phyloP scores from a whole-genome alignment of 2,888 invertebrate genomes.

The Apamea epomidion region DNA sequence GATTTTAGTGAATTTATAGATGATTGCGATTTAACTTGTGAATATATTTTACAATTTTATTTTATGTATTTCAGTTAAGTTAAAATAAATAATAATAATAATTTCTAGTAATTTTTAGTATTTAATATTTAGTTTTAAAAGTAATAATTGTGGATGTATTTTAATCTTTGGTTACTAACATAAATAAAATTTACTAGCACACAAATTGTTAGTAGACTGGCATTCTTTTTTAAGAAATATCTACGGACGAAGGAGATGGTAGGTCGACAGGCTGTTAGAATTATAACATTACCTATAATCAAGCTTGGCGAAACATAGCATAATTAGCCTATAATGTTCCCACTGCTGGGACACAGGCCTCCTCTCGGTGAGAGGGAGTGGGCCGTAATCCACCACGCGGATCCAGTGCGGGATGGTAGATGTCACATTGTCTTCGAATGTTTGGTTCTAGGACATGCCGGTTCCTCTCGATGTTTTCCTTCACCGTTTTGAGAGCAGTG shows the following conservation, averaged over 20 bases:
- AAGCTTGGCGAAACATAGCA: not conserved
- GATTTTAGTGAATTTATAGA: not conserved
- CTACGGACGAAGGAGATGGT: not conserved
- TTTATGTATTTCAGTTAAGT: not conserved
- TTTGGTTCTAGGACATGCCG: not conserved
- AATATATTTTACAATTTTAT: not conserved
- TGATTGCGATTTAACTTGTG: not conserved
- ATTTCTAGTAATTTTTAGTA: no score
- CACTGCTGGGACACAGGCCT: no score
- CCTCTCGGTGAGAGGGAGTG: no score
- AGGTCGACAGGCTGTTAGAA: not conserved
- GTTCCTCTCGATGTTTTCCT: not conserved
- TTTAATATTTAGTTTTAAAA: not conserved
- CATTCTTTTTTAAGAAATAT: not conserved
- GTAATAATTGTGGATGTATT: not conserved
- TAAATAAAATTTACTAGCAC: not conserved
- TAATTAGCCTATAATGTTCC: no score
- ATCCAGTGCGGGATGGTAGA: not conserved
- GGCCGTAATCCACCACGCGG: not conserved
- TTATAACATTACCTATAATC: not conserved
- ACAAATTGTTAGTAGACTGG: not conserved
- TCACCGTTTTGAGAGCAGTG: not conserved
- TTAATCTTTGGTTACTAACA: not conserved
- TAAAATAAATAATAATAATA: no score
- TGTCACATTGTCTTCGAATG: not conserved